Percentiles rank a stretch among this genome's conserved stretches.
Conservation (phyloP, 2,888 invertebrate species). For the Lasioglossum marginatum region DNA sequence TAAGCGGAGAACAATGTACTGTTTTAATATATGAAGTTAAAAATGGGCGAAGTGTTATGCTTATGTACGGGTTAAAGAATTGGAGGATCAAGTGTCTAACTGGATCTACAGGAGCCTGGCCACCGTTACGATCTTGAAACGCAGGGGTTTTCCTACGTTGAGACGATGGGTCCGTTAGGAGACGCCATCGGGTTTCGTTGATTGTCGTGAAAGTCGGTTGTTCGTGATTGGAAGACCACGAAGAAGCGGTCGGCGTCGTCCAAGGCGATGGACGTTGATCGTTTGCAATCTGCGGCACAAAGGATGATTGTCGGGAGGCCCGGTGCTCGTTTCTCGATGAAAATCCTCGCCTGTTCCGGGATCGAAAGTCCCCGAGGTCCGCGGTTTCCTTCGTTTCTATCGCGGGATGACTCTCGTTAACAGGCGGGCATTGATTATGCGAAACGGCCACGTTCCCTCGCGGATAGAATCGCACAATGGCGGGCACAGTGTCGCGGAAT, state of each 20-base stretch:
- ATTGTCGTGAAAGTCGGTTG: not conserved
- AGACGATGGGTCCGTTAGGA: not conserved
- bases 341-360: slow-evolving; percentile 1
- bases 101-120: not conserved
- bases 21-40: too few species aligned
- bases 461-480: not conserved
- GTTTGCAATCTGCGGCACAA: not conserved
- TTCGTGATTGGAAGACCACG: not conserved
- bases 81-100: not conserved
- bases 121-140: not conserved
- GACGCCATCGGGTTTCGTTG: not conserved
- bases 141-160: too few species aligned
- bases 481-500: slow-evolving; percentile 23
- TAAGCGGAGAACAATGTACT: too few species aligned
- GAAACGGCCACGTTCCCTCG: not conserved
- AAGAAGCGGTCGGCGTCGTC: not conserved
- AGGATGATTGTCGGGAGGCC: not conserved
- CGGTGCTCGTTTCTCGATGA: not conserved
- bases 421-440: slow-evolving; percentile 11
- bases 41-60: too few species aligned
- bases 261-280: slow-evolving; percentile 3
- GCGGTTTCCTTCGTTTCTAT: not conserved
- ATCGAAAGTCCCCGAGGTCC: not conserved
- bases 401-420: not conserved
- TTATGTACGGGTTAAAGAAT: too few species aligned